Conservation (phyloP, 2,797 vertebrate genomes). For the Chrosomus eos region DNA sequence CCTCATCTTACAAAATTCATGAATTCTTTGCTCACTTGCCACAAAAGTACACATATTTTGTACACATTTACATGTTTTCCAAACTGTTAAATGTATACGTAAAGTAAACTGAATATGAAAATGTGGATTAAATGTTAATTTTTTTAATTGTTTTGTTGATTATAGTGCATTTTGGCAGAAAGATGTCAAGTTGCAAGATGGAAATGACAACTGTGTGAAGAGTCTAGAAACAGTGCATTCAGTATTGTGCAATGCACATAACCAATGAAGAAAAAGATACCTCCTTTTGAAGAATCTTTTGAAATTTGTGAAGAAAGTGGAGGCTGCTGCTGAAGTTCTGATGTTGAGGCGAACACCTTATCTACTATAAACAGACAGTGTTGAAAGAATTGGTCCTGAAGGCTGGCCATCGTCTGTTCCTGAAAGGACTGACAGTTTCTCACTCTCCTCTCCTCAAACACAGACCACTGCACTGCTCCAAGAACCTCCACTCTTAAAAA, state of each 20-base stretch:
- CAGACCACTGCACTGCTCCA: not conserved
- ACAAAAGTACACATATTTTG: not conserved
- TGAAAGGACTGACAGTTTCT: conserved; percentile 23
- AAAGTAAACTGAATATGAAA: not conserved
- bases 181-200: not conserved
- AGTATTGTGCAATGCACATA: not conserved
- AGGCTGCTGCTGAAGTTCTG: conserved; percentile 12
- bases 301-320: conserved; percentile 31
- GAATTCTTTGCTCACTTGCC: not conserved
- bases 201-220: not conserved
- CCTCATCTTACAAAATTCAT: not conserved
- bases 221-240: not conserved
- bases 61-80: not conserved
- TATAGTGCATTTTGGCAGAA: not conserved
- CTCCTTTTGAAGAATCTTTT: conserved; percentile 12
- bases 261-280: not conserved
- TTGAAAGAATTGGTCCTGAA: conserved; percentile 23
- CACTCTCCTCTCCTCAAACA: conserved; percentile 7
- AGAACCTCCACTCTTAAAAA: no score
- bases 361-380: conserved; percentile 29
- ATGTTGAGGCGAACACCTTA: conserved; percentile 39
- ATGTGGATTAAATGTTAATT: no score
- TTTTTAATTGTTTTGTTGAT: not conserved
- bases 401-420: conserved; percentile 17
- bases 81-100: not conserved